Conservation (phyloP, 2,797 vertebrate genomes). For the Bradypus variegatus region DNA sequence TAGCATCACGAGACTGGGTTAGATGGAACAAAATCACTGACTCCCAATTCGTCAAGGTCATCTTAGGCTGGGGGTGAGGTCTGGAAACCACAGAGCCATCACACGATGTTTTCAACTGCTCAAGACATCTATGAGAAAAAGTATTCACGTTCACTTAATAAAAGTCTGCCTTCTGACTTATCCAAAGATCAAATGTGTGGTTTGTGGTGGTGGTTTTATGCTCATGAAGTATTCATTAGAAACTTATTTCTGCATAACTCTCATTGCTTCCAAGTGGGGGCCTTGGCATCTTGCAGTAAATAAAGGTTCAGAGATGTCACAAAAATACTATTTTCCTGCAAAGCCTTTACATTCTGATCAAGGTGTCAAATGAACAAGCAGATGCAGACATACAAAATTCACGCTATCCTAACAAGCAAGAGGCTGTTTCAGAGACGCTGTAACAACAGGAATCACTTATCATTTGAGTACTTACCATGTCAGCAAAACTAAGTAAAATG, state of each 20-base stretch:
- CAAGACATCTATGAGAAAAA: not conserved
- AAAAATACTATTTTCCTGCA: not conserved
- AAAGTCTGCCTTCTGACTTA: not conserved
- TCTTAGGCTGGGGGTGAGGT: not conserved
- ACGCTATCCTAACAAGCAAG: too few species aligned
- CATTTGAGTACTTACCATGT: fast-evolving
- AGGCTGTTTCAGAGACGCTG: not conserved
- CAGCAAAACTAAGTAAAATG: not conserved
- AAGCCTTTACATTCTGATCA: not conserved
- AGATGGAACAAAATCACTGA: not conserved
- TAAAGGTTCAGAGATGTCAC: not conserved
- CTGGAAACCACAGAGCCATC: not conserved
- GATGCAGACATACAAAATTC: not conserved
- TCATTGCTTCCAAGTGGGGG: not conserved
- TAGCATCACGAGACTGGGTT: not conserved
- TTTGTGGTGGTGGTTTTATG: fast-evolving
- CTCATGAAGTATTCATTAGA: not conserved
- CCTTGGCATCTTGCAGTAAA: not conserved
- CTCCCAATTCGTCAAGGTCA: not conserved
- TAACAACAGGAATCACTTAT: too few species aligned
- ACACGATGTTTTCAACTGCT: not conserved
- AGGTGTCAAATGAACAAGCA: not conserved
- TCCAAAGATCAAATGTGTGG: not conserved
- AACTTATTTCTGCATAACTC: not conserved
- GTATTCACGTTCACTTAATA: not conserved